Evolutionary conservation across 1,140 invertebrate species (phyloP), one percentile per base, ranked within the genome.

Genomic region (Drosophila baimaii): DNA sequence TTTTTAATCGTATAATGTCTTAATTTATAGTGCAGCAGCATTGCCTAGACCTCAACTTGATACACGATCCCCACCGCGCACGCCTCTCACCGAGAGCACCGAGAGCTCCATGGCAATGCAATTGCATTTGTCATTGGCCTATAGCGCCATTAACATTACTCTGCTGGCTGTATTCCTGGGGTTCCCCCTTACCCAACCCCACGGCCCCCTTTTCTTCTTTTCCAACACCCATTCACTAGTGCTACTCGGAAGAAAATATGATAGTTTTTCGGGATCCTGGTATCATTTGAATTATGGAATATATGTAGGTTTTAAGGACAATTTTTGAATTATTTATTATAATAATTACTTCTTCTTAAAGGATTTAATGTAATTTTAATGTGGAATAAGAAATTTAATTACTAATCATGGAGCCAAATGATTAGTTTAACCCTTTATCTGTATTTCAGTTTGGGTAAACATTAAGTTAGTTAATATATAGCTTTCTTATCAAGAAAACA

Each of bases 1-100:
- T 82, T 90, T 90, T 91, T 91, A 90, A 90, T 90, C 89, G 89
- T 81, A 90, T 90, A 90, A 90, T 90, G 89, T 90, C 89, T 90
- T 90, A 90, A 90, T 90, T 91, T 90, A 91, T 91, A 90, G 85
- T 74, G 84, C 79, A 70, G 84, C 79, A 70, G 44, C 58, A 66
- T 66, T 76, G 76, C 80, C 58, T 70, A 66, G 68, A 56, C 41
- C 73, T 41, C 51, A 27, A 62, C 61, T 44, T 43, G 51, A 47
- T 55, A 39, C 41, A 49, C 71, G 27, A 41, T 44, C 43, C 27
- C 21, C 46, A 13, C 17, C 33, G 19, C 51, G 51, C 51, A 5
- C 0, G 7, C n/a, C 35, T 17, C n/a, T n/a, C 17, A 0, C 33
- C 37, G n/a, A 21, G 19, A 5, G 49, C 49, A 33, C 29, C 13